phyloP scores from a whole-genome alignment of 2,113 vertebrate species.

The Chroicocephalus ridibundus region DNA sequence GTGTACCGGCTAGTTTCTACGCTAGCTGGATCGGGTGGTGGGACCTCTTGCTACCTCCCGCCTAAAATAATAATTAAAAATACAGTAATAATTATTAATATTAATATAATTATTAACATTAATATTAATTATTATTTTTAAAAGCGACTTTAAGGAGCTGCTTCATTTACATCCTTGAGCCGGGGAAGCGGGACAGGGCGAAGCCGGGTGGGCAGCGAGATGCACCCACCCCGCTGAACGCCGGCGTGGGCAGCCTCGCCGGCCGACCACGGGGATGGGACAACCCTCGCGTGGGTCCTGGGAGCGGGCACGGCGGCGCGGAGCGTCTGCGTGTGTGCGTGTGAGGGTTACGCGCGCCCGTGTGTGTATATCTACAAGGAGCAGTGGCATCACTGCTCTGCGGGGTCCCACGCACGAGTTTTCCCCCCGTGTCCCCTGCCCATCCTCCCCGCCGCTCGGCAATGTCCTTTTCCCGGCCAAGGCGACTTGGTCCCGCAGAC shows the following conservation, averaged over 20 bases:
- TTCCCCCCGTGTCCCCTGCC: background rate
- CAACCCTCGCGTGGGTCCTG: background rate
- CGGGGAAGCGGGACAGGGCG: background rate
- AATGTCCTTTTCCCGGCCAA: background rate
- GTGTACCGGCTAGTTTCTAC: background rate
- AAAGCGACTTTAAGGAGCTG: background rate
- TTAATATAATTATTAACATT: too few species aligned
- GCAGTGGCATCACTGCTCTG: background rate
- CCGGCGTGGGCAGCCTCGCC: background rate
- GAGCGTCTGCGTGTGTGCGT: fast-evolving
- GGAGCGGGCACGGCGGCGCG: background rate
- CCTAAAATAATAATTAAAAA: background rate
- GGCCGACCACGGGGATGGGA: too few species aligned
- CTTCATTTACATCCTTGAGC: background rate
- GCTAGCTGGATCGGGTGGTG: background rate
- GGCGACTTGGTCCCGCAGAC: background rate
- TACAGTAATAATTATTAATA: too few species aligned
- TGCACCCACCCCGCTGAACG: background rate
- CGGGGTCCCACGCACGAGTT: background rate
- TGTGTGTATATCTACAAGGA: background rate
- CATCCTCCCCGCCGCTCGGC: background rate
- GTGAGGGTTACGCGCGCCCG: too few species aligned
- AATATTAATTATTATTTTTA: too few species aligned
- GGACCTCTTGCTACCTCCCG: background rate
- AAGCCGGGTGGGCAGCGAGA: background rate